Evolutionary conservation across 2,797 vertebrate species (phyloP).

Genomic region (Botia almorhae): DNA sequence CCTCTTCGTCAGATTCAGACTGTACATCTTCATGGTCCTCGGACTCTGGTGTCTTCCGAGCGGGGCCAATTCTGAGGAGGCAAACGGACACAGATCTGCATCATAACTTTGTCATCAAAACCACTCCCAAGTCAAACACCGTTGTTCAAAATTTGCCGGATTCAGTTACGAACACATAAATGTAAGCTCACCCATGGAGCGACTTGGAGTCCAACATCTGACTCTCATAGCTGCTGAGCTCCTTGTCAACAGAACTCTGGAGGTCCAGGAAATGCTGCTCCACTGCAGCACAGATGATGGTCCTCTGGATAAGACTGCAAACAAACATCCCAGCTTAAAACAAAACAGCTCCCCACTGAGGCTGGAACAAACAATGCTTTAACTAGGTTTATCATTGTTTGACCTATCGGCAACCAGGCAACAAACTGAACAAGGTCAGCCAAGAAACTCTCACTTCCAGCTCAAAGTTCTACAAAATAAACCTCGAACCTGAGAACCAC

Average conservation of each 20-base stretch:
- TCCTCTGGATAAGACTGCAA: constrained; percentile 88
- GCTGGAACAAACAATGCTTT: constrained; percentile 12
- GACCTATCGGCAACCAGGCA: constrained; percentile 27
- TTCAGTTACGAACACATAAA: constrained; percentile 2
- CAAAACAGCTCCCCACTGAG: neutral
- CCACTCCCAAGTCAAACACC: neutral
- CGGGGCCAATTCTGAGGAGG: constrained; percentile 31
- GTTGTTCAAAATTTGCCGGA: neutral
- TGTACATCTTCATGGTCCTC: constrained; percentile 34
- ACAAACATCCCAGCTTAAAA: constrained; percentile 34
- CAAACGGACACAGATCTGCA: neutral
- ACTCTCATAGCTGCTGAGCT: constrained; percentile 77
- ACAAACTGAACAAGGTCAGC: constrained; percentile 40
- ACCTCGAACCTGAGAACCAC: constrained; percentile 22
- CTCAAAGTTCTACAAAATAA: constrained; percentile 36
- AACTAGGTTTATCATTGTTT: constrained; percentile 17
- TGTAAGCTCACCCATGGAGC: constrained; percentile 45
- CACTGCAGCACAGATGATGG: constrained; percentile 90
- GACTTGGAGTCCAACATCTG: constrained; percentile 67
- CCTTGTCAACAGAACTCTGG: constrained; percentile 88
- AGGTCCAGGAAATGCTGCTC: constrained; percentile 92
- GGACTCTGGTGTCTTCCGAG: constrained; percentile 37
- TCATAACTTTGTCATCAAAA: neutral
- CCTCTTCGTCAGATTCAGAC: constrained; percentile 42
- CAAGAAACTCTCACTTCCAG: constrained; percentile 9